Evolutionary conservation across 2,113 vertebrate species (phyloP), one percentile per base, ranked within the genome.

Genomic region (Hipposideros armiger): DNA sequence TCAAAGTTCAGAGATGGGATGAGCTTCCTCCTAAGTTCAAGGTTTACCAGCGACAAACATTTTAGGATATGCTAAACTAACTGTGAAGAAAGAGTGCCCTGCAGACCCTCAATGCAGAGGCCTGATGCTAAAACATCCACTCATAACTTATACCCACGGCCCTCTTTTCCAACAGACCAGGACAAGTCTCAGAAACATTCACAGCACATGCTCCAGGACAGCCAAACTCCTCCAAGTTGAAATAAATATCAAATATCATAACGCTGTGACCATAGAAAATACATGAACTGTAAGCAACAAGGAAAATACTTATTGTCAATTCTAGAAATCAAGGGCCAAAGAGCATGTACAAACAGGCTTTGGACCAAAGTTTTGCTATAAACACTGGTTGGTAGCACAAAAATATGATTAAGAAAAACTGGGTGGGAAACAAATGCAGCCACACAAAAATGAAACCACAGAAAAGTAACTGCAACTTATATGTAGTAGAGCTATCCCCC

Each of bases 261-360:
- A 88, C 47, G 15, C 11, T 81, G 62, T 67, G 14, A 72, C 32
- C 42, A 62, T 0, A 95, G 47, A 69, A 87, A 77, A 86, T 52
- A 91, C 4, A 47, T 78, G 66, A 74, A 87, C 3, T 92, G 1
- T 73, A 91, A 95, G 36, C 22, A 90, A 80, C 19, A 73, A 81
- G 26, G 47, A 96, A 95, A 90, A 87, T 28, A 91, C 20, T 84
- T 91, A 87, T 32, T 66, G 45, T 91, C 15, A 92, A 72, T 69
- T 80, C 17, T 76, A 83, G 30, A 93, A 84, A 90, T 15, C 36
- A 94, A 88, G n/a, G 26, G 26, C 17, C 64, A 94, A 84, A 78
- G 7, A 89, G 40, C 28, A 70, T 36, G 26, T 64, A 54, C 50
- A 90, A 87, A 87, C 36, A 81, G 54, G n/a, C 54, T 91, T 47